phyloP scores from a whole-genome alignment of 1,140 invertebrate species.

The Drosophila novamexicana region DNA sequence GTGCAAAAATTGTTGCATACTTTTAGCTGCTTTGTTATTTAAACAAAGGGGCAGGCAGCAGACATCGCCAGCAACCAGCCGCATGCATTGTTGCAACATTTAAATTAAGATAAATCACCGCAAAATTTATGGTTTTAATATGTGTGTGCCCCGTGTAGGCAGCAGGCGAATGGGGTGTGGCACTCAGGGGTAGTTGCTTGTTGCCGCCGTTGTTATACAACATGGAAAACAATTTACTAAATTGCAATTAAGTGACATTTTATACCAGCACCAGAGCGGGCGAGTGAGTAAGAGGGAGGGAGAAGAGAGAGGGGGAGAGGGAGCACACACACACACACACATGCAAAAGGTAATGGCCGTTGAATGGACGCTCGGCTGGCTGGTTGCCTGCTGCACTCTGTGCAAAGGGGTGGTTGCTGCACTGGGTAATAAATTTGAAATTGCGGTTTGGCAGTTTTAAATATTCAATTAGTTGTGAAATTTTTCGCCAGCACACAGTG shows the following conservation, averaged over 20 bases:
- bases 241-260: slow-evolving; percentile 84
- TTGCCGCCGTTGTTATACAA: slow-evolving; percentile 80
- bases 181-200: slow-evolving; percentile 50
- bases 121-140: slow-evolving; percentile 84
- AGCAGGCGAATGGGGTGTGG: not conserved
- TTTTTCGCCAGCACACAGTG: slow-evolving; percentile 59
- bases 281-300: not conserved
- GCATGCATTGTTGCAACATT: slow-evolving; percentile 83
- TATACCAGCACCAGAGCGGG: slow-evolving; percentile 54
- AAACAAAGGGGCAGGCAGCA: slow-evolving; percentile 70
- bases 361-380: slow-evolving; percentile 48
- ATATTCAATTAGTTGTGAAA: slow-evolving; percentile 83
- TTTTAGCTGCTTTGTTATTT: slow-evolving; percentile 82
- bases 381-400: slow-evolving; percentile 13
- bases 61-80: slow-evolving; percentile 49
- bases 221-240: slow-evolving; percentile 84
- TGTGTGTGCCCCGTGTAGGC: slow-evolving; percentile 32
- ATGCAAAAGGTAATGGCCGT: slow-evolving; percentile 50
- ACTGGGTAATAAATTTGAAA: slow-evolving; percentile 83
- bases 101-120: slow-evolving; percentile 84
- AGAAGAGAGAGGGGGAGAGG: not conserved
- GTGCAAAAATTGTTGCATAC: slow-evolving; percentile 68
- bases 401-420: not conserved
- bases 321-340: slow-evolving; percentile 22
- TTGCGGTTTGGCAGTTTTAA: slow-evolving; percentile 83